Evolutionary conservation across 1,140 invertebrate genomes (phyloP).

Genomic region (Drosophila simulans): DNA sequence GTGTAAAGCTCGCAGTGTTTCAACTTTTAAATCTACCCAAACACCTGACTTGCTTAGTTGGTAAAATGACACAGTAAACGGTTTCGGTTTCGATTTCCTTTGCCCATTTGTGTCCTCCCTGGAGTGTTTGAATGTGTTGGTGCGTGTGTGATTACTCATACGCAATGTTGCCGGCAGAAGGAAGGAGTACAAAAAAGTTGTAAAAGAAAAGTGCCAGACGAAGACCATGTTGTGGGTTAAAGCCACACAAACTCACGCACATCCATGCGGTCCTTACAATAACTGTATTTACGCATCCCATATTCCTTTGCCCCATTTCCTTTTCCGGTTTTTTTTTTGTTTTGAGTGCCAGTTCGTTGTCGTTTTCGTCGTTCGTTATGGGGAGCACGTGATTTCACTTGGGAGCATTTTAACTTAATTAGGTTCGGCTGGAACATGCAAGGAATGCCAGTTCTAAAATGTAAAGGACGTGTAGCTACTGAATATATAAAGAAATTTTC

Average conservation of each 20-base stretch:
- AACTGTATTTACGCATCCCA: conserved; percentile 49
- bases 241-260: neutral
- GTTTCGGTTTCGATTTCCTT: conserved; percentile 56
- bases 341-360: conserved; percentile 31
- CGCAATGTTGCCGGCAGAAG: conserved; percentile 42
- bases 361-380: conserved; percentile 53
- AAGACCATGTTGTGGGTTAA: conserved; percentile 17
- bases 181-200: conserved; percentile 25
- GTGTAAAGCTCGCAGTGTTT: conserved; percentile 5
- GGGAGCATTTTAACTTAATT: conserved; percentile 83
- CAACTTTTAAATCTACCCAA: conserved; percentile 4
- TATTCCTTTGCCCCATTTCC: conserved; percentile 16
- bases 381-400: conserved; percentile 75
- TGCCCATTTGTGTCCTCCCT: conserved; percentile 25
- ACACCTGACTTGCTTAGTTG: neutral
- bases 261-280: conserved; percentile 10
- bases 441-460: conserved; percentile 27
- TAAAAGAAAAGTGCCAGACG: conserved; percentile 12
- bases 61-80: conserved; percentile 58
- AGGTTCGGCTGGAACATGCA: conserved; percentile 59
- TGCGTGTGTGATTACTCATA: conserved; percentile 66
- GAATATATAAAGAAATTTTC: neutral
- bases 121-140: conserved; percentile 11
- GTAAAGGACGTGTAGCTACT: neutral
- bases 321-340: conserved; percentile 1